These are phyloP conservation scores for Leptodactylus fuscus DNA, from an alignment of 2,113 vertebrate genomes.

Conservation along the genomic window DNA sequence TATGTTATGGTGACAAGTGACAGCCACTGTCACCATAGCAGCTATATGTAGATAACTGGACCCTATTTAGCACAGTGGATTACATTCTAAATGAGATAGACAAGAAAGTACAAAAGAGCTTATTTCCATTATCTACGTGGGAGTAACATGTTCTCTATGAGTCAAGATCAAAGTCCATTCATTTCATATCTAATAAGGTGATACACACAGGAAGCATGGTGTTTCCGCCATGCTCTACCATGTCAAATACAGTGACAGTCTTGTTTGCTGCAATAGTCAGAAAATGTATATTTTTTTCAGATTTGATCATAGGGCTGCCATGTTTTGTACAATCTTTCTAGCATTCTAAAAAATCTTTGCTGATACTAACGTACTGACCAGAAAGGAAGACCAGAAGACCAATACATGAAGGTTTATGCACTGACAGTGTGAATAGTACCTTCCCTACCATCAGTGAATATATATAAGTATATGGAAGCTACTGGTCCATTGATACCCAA, in stretches of 20 bases:
- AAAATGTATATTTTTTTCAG: background rate
- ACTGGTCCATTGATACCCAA: too few species aligned
- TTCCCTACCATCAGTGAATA: too few species aligned
- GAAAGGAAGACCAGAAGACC: too few species aligned
- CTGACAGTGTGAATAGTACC: too few species aligned
- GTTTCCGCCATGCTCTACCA: background rate
- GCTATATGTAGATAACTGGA: background rate
- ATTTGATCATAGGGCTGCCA: background rate
- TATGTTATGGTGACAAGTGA: background rate
- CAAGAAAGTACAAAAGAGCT: background rate
- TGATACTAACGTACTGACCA: too few species aligned
- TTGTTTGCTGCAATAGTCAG: background rate
- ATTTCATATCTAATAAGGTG: constrained; percentile 21
- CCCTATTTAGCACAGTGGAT: background rate
- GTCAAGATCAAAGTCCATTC: background rate
- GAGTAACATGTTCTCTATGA: background rate
- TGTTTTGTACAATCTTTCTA: too few species aligned
- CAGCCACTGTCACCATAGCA: background rate
- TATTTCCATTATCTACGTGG: constrained; percentile 9
- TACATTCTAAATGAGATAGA: background rate
- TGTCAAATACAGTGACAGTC: background rate
- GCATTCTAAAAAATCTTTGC: too few species aligned
- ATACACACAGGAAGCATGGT: background rate
- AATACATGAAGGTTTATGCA: too few species aligned
- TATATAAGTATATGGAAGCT: too few species aligned